phyloP scores from a whole-genome alignment of 2,113 vertebrate genomes.

The Petaurus breviceps region DNA sequence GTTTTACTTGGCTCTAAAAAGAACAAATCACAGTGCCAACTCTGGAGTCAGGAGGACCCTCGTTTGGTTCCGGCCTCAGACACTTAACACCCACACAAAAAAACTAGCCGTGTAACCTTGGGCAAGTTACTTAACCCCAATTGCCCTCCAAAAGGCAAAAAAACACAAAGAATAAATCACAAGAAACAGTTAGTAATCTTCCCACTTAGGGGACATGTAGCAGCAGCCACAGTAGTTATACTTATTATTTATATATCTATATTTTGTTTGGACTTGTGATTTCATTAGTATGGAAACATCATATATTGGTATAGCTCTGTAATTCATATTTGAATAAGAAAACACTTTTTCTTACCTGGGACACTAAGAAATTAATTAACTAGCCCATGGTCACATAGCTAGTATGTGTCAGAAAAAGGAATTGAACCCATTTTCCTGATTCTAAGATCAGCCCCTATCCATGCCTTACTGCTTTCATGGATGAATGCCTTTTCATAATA shows the following conservation, averaged over 20 bases:
- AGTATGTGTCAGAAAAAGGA: background rate
- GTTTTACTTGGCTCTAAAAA: constrained; percentile 43
- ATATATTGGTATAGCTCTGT: background rate
- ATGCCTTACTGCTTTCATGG: background rate
- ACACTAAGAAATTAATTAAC: background rate
- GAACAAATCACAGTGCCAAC: constrained; percentile 20
- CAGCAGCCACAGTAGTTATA: background rate
- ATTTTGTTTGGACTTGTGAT: background rate
- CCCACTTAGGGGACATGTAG: background rate
- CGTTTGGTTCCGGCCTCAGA: no score
- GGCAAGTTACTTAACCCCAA: no score
- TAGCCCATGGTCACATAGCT: background rate
- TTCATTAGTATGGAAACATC: background rate
- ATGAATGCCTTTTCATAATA: background rate
- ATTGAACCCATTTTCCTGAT: background rate
- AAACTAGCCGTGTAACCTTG: no score
- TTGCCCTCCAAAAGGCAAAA: no score
- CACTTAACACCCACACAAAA: no score
- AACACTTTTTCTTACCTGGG: background rate
- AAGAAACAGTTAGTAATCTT: background rate
- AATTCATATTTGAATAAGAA: background rate
- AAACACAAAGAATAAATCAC: constrained; percentile 24
- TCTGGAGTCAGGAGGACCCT: no score
- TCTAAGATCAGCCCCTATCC: background rate
- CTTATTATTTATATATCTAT: background rate